A percentile compares a stretch with the other conserved stretches of the same genome.
Conservation (phyloP, 2,113 vertebrate species). For the Gavia stellata region DNA sequence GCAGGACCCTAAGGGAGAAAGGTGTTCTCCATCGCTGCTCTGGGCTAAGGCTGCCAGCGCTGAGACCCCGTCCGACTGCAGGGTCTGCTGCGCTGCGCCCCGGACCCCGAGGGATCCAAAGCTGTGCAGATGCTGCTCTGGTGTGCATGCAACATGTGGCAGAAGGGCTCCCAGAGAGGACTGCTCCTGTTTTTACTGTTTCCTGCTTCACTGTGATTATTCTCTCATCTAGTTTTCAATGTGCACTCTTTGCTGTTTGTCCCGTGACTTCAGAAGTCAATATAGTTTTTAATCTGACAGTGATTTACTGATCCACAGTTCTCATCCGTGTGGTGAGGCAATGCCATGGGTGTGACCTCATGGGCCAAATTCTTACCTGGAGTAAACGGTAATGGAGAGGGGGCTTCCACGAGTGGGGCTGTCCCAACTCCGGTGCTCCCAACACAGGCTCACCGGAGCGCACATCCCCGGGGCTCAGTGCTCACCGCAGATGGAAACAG, state of each 20-base stretch:
- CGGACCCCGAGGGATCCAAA: not conserved
- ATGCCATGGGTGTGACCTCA: not conserved
- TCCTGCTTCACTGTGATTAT: not conserved
- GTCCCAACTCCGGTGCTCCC: fast-evolving
- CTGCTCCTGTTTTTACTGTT: not conserved
- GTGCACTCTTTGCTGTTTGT: not conserved
- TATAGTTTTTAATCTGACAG: not conserved
- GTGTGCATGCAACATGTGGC: not conserved
- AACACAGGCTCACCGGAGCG: not conserved
- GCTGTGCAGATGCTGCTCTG: fast-evolving
- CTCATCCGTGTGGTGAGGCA: fast-evolving
- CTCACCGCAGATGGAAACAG: not conserved
- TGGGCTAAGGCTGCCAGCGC: not conserved
- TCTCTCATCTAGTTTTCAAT: not conserved
- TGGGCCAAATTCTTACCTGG: not conserved
- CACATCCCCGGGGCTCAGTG: not conserved
- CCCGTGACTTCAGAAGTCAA: not conserved
- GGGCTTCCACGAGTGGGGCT: fast-evolving
- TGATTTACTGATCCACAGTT: not conserved
- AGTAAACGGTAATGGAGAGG: not conserved
- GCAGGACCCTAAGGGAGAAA: not conserved
- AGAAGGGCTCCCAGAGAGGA: not conserved
- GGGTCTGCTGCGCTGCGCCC: not conserved
- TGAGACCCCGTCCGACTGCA: not conserved
- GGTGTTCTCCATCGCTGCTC: fast-evolving